Evolutionary conservation across 92 coral and sea anemone genomes (phyloP).

Genomic region (Epizoanthus stellaris): DNA sequence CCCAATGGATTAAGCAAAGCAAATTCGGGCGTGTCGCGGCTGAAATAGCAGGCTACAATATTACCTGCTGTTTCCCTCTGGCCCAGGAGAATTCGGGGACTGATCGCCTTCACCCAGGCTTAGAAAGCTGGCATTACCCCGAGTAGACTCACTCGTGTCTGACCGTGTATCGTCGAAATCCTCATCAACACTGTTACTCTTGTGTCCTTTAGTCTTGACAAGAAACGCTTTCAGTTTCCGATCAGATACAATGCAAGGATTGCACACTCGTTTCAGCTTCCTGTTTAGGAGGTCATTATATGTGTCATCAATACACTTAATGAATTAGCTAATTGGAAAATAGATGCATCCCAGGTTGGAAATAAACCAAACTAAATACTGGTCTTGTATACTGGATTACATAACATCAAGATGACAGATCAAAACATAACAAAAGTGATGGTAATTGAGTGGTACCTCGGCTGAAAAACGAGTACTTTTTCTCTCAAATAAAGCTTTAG

Average conservation of each 20-base stretch:
- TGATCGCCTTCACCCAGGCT: constrained; percentile 57
- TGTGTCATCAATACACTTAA: not conserved
- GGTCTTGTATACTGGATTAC: no score
- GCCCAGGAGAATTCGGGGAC: not conserved
- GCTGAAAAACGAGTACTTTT: no score
- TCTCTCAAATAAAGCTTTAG: no score
- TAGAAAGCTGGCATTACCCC: constrained; percentile 53
- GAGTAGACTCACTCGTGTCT: constrained; percentile 66
- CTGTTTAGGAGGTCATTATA: constrained; percentile 47
- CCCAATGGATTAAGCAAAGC: no score
- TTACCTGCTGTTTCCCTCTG: constrained; percentile 24
- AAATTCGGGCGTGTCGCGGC: no score
- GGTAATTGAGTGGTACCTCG: no score
- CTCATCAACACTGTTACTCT: constrained; percentile 50
- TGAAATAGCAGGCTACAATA: no score
- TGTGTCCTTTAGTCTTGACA: constrained; percentile 36
- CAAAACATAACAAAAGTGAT: no score
- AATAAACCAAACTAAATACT: no score
- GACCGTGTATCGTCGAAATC: constrained; percentile 75
- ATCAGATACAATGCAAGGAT: constrained; percentile 73
- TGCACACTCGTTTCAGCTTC: constrained; percentile 86
- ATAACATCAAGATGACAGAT: no score
- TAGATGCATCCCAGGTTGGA: not conserved
- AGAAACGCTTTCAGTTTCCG: constrained; percentile 68
- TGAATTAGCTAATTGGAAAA: not conserved